These are phyloP conservation scores for Synanthedon tipuliformis DNA, from an alignment of 2,888 invertebrate species.

Conservation along the genomic window DNA sequence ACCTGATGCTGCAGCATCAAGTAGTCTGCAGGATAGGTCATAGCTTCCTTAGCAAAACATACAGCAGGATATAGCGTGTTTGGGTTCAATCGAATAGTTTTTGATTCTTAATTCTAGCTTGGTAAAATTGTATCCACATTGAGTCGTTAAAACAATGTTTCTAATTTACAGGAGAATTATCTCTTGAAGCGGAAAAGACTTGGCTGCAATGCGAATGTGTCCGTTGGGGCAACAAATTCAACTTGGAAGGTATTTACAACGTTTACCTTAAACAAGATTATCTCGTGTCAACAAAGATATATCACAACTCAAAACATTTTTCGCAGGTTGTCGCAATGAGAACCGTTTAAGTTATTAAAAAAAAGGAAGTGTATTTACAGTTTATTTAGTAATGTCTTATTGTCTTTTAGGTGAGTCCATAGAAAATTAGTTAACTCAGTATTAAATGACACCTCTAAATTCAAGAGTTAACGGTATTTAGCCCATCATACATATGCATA, in stretches of 20 bases:
- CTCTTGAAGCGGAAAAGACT: slow-evolving; percentile 88
- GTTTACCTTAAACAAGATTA: not conserved
- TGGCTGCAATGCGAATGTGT: slow-evolving; percentile 92
- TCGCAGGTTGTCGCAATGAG: slow-evolving; percentile 54
- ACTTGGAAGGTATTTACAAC: slow-evolving; percentile 77
- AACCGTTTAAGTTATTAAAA: slow-evolving; percentile 52
- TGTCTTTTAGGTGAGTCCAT: slow-evolving; percentile 40
- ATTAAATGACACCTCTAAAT: not conserved
- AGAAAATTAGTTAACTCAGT: not conserved
- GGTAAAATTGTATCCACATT: too few relatives aligned
- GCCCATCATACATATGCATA: too few relatives aligned
- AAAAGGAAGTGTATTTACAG: slow-evolving; percentile 26
- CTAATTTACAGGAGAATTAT: slow-evolving; percentile 78
- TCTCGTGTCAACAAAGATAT: not conserved
- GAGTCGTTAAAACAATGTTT: not conserved
- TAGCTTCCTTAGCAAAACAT: too few relatives aligned
- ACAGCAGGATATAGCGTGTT: too few relatives aligned
- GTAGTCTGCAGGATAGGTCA: too few relatives aligned
- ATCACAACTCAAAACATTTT: slow-evolving; percentile 24
- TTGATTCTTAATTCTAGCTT: too few relatives aligned
- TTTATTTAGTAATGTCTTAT: slow-evolving; percentile 27
- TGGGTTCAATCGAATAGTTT: too few relatives aligned
- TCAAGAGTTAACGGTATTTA: too few relatives aligned
- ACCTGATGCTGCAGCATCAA: too few relatives aligned
- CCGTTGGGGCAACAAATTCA: slow-evolving; percentile 86